Conservation (phyloP, 2,888 invertebrate genomes). For the Hirtodrosophila histrioides region DNA sequence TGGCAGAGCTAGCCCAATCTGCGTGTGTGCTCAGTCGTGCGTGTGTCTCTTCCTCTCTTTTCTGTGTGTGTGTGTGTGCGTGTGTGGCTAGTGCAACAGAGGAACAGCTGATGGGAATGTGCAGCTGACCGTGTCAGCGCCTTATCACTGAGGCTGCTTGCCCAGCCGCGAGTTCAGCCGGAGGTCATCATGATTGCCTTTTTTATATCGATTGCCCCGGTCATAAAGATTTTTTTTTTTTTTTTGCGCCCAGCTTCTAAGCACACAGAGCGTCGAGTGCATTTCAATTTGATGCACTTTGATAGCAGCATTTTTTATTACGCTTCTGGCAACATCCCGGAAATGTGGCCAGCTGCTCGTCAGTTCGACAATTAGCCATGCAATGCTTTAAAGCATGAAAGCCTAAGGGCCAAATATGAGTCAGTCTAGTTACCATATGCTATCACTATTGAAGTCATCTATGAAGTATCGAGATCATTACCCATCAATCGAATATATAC, state of each 20-base stretch:
- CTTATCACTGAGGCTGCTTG: conserved; percentile 8
- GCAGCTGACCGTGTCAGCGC: too few species aligned
- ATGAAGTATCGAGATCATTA: too few species aligned
- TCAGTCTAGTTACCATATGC: too few species aligned
- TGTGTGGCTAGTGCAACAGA: conserved; percentile 1
- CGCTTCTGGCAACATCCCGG: background rate
- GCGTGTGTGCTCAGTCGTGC: conserved; percentile 60
- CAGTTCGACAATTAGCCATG: too few species aligned
- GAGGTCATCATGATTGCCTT: conserved; percentile 7
- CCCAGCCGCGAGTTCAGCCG: background rate
- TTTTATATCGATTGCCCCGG: conserved; percentile 4
- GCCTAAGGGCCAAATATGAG: too few species aligned
- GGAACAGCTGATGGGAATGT: conserved; percentile 19
- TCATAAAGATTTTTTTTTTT: too few species aligned
- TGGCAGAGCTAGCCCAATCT: conserved; percentile 9
- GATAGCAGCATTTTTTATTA: background rate
- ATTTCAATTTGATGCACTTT: conserved; percentile 23
- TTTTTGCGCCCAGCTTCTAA: too few species aligned
- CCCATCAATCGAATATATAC: too few species aligned
- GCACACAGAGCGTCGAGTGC: conserved; percentile 5
- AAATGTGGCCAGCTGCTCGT: too few species aligned
- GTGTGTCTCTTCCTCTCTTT: conserved; percentile 7
- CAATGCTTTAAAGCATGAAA: too few species aligned
- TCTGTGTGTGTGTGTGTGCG: background rate
- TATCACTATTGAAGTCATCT: too few species aligned